These are phyloP conservation scores for Polypterus senegalus DNA, from an alignment of 2,113 vertebrate species.

Conservation along the genomic window DNA sequence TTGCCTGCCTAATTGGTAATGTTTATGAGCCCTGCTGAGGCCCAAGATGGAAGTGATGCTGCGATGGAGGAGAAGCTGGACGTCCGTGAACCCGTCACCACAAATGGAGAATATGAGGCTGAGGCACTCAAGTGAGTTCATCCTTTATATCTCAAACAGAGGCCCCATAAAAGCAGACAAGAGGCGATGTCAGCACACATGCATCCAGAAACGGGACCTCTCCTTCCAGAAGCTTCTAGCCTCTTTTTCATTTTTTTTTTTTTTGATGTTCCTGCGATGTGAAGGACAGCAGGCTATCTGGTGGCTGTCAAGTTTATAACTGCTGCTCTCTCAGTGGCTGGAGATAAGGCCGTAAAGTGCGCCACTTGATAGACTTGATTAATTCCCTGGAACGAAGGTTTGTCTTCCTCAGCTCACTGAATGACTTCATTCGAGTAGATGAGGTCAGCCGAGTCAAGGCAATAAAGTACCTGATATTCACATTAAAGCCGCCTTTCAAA, in stretches of 20 bases:
- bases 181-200: constrained; percentile 56
- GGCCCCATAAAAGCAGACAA: constrained; percentile 1
- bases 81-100: too few species aligned
- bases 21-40: constrained; percentile 76
- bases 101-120: too few species aligned
- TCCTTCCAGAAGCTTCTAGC: constrained; percentile 1
- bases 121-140: too few species aligned
- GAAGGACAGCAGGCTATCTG: constrained; percentile 60
- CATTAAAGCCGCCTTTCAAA: constrained; percentile 58
- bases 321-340: constrained; percentile 47
- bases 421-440: constrained; percentile 84
- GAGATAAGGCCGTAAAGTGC: constrained; percentile 56
- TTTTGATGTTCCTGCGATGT: constrained; percentile 64
- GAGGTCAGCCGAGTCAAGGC: constrained; percentile 74
- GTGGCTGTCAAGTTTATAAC: constrained; percentile 70
- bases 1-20: constrained; percentile 92
- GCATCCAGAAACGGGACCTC: constrained; percentile 39
- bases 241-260: constrained; percentile 38
- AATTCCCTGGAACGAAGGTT: constrained; percentile 78
- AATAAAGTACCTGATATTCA: constrained; percentile 74
- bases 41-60: constrained; percentile 47
- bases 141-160: too few species aligned
- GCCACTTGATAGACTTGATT: constrained; percentile 70
- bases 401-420: constrained; percentile 70
- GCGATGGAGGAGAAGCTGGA: too few species aligned